Evolutionary conservation across 2,888 invertebrate species (phyloP).

Genomic region (Pristionchus fissidentatus): DNA sequence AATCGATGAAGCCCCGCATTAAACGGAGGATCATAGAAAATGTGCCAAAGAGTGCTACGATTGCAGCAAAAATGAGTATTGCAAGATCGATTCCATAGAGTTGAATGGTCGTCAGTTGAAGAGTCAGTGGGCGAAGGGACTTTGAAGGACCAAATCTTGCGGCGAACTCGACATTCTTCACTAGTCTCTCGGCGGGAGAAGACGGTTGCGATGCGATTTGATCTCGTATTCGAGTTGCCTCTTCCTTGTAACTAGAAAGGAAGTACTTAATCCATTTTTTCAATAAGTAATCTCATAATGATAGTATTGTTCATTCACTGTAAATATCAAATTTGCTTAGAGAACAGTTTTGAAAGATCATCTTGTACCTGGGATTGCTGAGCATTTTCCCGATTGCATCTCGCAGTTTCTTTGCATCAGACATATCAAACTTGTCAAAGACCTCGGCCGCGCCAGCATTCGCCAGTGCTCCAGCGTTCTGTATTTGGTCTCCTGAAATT

Average conservation of each 20-base stretch:
- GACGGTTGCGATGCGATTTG: neutral
- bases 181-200: neutral
- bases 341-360: too few species aligned
- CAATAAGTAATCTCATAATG: too few species aligned
- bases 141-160: slow-evolving; percentile 18
- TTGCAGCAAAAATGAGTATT: too few species aligned
- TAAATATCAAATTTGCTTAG: too few species aligned
- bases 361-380: slow-evolving; percentile 14
- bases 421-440: slow-evolving; percentile 13
- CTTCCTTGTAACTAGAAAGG: neutral
- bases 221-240: neutral
- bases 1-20: too few species aligned
- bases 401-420: neutral
- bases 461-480: neutral
- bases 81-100: neutral
- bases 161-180: slow-evolving; percentile 32
- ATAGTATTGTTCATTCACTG: too few species aligned
- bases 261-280: neutral
- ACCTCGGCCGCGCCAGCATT: neutral
- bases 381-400: neutral
- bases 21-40: too few species aligned
- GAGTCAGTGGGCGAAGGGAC: neutral
- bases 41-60: too few species aligned
- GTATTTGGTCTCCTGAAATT: slow-evolving; percentile 10
- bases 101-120: neutral